Base-by-base conservation (phyloP, 1,140 invertebrate species). In the Ganaspis sp. region DNA sequence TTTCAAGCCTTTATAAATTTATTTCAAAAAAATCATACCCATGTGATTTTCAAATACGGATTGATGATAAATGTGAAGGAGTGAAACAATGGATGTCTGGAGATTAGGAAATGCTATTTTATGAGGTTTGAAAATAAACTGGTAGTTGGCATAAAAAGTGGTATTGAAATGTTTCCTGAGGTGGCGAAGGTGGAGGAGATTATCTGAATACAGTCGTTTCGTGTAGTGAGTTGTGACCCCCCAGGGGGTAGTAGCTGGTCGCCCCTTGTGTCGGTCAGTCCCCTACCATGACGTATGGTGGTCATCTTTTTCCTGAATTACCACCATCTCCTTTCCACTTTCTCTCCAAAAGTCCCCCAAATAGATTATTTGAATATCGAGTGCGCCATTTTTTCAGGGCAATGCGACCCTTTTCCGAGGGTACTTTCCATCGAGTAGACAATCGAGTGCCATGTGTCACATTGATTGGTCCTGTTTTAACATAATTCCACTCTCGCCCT, bases 161-260 rank as follows among this genome's bases (percentile, higher is more conserved):
- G 82, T 87, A 90, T 90, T 90, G 88, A 90, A 90, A 89, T 88
- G 87, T 89, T 83, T 49, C 74, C 45, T 26, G 70, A 72, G 81
- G 79, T 81, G 77, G 77, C 74, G 80, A 42, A 58, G 58, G 74
- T 86, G 84, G 85, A 86, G 64, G 88, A 29, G 87, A 90, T 90
- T 90, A 91, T 91, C 89, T 88, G 88, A 90, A 90, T 90, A 89
- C 86, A 84, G 85, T 87, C 86, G 84, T 86, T 85, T 78, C 77
- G 78, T n/a, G n/a, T 85, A 83, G 83, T 90, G 86, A 90, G 85
- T 89, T 88, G 88, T 83, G 82, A 83, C 83, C 82, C 90, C 87
- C 90, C 79, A 86, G 89, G 84, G 88, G 86, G 86, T 84, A 87
- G 76, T 89, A 86, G 84, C 80, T 84, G 84, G 81, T 76, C 81